These are phyloP conservation scores for Asarcornis scutulata DNA, from an alignment of 2,113 vertebrate species.

Conservation along the genomic window DNA sequence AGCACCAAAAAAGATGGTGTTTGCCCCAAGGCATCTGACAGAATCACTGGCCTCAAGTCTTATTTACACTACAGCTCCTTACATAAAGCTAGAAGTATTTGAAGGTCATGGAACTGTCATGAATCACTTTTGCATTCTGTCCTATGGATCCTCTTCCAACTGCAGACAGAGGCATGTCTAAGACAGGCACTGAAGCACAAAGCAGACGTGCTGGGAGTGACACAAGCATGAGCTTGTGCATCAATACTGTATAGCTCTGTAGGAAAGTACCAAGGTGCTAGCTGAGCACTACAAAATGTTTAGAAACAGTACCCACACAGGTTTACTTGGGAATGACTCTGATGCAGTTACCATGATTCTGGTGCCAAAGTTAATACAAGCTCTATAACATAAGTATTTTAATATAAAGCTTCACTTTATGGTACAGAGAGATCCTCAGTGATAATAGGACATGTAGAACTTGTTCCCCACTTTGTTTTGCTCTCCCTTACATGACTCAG, in stretches of 20 bases:
- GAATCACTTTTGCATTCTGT: background rate
- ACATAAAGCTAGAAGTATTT: background rate
- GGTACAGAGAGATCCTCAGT: background rate
- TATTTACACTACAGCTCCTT: conserved; percentile 17
- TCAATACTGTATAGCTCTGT: background rate
- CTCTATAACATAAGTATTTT: background rate
- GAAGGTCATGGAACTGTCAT: background rate
- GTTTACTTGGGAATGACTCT: background rate
- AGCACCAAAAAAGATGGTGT: background rate
- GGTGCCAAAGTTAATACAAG: background rate
- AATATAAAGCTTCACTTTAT: background rate
- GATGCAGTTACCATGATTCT: background rate
- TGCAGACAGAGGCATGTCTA: background rate
- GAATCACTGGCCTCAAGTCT: background rate
- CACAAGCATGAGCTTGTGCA: background rate
- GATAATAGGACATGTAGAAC: background rate
- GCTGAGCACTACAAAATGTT: background rate
- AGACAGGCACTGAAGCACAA: background rate
- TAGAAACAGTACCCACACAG: background rate
- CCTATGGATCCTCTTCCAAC: background rate
- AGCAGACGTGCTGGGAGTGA: background rate
- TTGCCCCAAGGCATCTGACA: background rate
- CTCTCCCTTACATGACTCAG: background rate
- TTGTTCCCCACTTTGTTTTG: background rate
- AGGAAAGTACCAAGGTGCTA: background rate